Conservation (phyloP, 2,113 vertebrate species). For the Morone saxatilis region DNA sequence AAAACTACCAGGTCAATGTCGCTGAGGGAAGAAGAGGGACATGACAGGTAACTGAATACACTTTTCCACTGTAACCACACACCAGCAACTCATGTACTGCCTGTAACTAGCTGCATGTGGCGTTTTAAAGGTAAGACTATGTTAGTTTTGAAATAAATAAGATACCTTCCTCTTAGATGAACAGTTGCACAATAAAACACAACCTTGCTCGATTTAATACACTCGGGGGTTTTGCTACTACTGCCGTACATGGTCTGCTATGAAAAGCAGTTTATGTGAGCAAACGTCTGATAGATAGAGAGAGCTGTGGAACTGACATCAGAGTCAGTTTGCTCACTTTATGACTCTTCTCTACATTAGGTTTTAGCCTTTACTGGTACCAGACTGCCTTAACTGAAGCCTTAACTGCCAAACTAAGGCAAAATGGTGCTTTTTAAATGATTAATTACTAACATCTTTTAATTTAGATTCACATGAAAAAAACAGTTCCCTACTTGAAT, state of each 20-base stretch:
- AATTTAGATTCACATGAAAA: background rate
- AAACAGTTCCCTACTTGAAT: background rate
- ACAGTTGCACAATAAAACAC: no score
- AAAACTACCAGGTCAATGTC: slow-evolving; percentile 99
- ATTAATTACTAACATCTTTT: background rate
- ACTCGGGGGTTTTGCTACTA: no score
- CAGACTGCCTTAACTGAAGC: background rate
- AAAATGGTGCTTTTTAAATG: no score
- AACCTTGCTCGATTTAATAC: no score
- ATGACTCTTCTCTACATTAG: background rate
- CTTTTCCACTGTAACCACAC: background rate
- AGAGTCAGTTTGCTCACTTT: background rate
- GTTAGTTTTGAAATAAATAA: no score
- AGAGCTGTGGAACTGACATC: no score
- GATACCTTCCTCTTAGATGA: no score
- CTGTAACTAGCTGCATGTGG: background rate
- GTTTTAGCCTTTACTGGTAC: background rate
- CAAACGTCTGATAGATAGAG: no score
- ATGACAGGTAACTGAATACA: background rate
- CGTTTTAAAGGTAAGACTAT: background rate
- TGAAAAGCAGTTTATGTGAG: no score
- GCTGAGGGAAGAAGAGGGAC: slow-evolving; percentile 75
- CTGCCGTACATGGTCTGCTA: no score
- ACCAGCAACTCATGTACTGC: background rate
- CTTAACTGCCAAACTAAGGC: background rate